Evolutionary conservation across 1,140 invertebrate genomes (phyloP).

Genomic region (Xylocopa sonorina): DNA sequence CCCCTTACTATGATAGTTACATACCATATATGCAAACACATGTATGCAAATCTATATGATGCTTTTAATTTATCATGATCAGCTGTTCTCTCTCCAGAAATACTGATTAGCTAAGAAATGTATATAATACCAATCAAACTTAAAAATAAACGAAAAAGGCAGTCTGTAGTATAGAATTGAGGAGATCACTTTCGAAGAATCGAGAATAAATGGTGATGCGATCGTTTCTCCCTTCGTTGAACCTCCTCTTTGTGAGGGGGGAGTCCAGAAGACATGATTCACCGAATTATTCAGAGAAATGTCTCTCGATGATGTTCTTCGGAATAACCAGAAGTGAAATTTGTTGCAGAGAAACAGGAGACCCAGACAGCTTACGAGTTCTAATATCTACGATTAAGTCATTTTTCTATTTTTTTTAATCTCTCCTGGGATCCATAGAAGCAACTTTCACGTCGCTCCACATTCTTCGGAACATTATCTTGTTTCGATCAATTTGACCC

Average conservation of each 20-base stretch:
- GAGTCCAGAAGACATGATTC: neutral
- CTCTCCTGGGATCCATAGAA: neutral
- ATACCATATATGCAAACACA: too few species aligned
- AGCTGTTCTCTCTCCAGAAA: too few species aligned
- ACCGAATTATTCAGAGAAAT: neutral
- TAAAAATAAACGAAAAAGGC: too few species aligned
- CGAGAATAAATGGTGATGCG: neutral
- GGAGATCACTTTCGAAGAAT: neutral
- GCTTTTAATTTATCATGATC: too few species aligned
- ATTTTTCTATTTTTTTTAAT: slow-evolving; percentile 16
- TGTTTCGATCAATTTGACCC: slow-evolving; percentile 75
- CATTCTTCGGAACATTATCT: slow-evolving; percentile 74
- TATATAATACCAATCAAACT: too few species aligned
- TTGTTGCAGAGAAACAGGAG: neutral
- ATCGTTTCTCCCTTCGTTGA: neutral
- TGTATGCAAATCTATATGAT: too few species aligned
- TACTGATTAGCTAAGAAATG: too few species aligned
- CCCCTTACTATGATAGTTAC: too few species aligned
- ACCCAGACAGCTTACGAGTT: neutral
- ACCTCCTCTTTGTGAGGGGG: neutral
- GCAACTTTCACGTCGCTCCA: slow-evolving; percentile 74
- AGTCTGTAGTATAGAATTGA: too few species aligned
- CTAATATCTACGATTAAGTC: neutral
- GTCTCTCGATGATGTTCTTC: neutral
- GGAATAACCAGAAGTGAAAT: neutral